Conservation (phyloP, 2,113 vertebrate species). For the Brachypteracias leptosomus region DNA sequence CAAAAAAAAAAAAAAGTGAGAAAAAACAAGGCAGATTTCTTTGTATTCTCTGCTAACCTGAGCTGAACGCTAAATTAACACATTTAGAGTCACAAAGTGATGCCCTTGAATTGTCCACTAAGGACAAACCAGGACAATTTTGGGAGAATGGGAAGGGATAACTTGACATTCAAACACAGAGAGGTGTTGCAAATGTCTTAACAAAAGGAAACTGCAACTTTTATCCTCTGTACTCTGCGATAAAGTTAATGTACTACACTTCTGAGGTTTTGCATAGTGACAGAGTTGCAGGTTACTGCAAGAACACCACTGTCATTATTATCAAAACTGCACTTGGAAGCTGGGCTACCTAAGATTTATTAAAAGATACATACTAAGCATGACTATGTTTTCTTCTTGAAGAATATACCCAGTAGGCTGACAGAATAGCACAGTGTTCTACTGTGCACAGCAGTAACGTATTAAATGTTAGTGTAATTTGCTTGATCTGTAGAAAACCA, state of each 20-base stretch:
- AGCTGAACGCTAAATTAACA: slow-evolving; percentile 7
- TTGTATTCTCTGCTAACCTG: slow-evolving; percentile 8
- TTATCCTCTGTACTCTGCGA: neutral
- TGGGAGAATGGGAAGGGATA: neutral
- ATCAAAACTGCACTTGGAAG: neutral
- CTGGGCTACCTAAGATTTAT: neutral
- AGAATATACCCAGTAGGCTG: neutral
- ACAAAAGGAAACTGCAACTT: neutral
- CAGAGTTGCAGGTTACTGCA: neutral
- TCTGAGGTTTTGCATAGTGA: neutral
- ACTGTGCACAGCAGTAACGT: neutral
- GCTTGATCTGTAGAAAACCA: neutral
- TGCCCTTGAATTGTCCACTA: neutral
- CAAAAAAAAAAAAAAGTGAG: neutral
- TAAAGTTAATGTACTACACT: neutral
- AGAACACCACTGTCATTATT: neutral
- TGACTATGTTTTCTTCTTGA: neutral
- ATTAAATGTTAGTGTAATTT: neutral
- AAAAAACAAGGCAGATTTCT: neutral
- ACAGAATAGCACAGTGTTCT: neutral
- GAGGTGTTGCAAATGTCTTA: neutral
- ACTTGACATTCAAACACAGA: neutral
- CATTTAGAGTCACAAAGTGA: slow-evolving; percentile 17
- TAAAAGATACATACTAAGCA: neutral
- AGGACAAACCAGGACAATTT: slow-evolving; percentile 36